Evolutionary conservation across 2,797 vertebrate species (phyloP).

Genomic region (Potorous gilbertii): DNA sequence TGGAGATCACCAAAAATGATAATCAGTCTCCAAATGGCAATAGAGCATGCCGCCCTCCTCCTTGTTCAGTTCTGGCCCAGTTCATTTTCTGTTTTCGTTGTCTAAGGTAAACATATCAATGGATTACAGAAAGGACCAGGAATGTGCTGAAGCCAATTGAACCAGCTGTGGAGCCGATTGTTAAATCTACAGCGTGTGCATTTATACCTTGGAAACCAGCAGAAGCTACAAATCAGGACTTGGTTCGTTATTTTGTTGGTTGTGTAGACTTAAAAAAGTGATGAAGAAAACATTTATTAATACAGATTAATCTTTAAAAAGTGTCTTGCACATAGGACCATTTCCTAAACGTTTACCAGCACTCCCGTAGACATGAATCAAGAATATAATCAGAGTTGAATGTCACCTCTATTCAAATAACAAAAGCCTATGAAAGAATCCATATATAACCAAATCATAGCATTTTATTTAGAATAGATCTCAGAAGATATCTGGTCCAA

Average conservation of each 20-base stretch:
- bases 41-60: neutral
- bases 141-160: neutral
- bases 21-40: neutral
- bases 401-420: slow-evolving; percentile 12
- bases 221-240: neutral
- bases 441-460: neutral
- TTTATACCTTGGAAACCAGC: neutral
- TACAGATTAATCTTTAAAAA: neutral
- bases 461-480: neutral
- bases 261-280: neutral
- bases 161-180: neutral
- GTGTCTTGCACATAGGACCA: neutral
- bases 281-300: neutral
- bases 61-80: neutral
- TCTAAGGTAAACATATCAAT: neutral
- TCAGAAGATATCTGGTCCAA: neutral
- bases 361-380: neutral
- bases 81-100: neutral
- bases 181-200: neutral
- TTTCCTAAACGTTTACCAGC: neutral
- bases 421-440: neutral
- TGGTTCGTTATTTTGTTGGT: neutral
- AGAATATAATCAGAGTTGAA: slow-evolving; percentile 26
- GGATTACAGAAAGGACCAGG: neutral
- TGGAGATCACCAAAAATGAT: neutral